Evolutionary conservation across 2,113 vertebrate species (phyloP).

Genomic region (Clarias macrocephalus): DNA sequence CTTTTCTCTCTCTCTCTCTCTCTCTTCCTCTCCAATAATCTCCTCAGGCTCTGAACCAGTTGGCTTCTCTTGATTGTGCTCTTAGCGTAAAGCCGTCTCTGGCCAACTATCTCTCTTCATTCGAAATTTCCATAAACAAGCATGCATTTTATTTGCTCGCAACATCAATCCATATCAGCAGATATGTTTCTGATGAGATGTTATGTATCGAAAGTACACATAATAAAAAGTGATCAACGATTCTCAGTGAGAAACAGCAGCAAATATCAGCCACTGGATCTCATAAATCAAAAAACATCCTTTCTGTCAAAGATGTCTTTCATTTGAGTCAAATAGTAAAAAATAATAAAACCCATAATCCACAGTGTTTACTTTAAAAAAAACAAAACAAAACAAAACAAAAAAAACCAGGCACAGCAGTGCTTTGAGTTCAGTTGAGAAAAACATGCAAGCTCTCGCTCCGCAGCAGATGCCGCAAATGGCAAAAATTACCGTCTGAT

Average conservation of each 20-base stretch:
- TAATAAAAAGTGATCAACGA: background rate
- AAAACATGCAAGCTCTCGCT: constrained; percentile 63
- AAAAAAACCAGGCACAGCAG: constrained; percentile 28
- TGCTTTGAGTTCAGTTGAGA: constrained; percentile 55
- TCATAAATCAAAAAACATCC: background rate
- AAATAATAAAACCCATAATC: constrained; percentile 31
- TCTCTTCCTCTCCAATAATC: constrained; percentile 64
- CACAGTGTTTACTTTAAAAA: constrained; percentile 26
- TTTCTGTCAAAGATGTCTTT: constrained; percentile 15
- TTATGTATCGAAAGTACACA: background rate
- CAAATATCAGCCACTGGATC: background rate
- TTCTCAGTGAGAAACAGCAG: background rate
- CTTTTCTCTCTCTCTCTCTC: background rate
- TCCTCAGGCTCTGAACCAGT: constrained; percentile 78
- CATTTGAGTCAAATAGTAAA: background rate
- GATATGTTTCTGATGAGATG: background rate
- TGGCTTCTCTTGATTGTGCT: constrained; percentile 78
- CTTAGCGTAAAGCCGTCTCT: constrained; percentile 74
- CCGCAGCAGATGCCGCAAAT: constrained; percentile 67
- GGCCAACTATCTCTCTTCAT: constrained; percentile 69
- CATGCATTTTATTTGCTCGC: constrained; percentile 61
- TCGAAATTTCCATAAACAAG: constrained; percentile 73
- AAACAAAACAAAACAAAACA: background rate
- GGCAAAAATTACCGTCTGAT: constrained; percentile 71
- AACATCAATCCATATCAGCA: constrained; percentile 62